Base-by-base conservation (phyloP, 2,888 invertebrate genomes). In the Microplitis deprimator region DNA sequence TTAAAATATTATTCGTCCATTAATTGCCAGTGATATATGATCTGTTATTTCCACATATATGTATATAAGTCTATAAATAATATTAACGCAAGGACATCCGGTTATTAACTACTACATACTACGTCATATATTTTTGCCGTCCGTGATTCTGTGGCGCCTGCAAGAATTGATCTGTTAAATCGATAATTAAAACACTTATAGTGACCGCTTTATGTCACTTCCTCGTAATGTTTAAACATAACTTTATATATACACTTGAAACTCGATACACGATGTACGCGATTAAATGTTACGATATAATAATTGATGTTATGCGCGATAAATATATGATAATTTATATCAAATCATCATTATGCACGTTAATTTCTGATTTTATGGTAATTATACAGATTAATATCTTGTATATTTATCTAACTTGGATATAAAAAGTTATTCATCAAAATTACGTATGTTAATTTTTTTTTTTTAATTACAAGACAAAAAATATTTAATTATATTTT, bases 121-220 rank as follows among this genome's bases (percentile, higher is more conserved):
- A 50, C 50, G 38, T 38, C 65, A 65, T 13, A 65, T 65, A 38
- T 62, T 50, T 69, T 75, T 40, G 62, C 61, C 64, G 72, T 75
- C 72, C n/a, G 29, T 75, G 17, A 73, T 41, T 72, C 16, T 73
- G 74, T 79, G 79, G 81, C 79, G 79, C 79, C 79, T 73, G 73
- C 64, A 72, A 62, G 79, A 79, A 81, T 81, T 76, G 77, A 81
- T 81, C 79, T 81, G 78, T 81, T 77, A 77, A 62, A 72, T 79
- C 78, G 73, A 80, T 80, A 77, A 80, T 80, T 78, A 79, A 76
- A 76, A 80, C 77, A 77, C 79, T 61, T 75, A 83, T 78, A 83
- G 79, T 82, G 82, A 81, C 76, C 76, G 70, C 81, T 83, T 82
- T 83, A 80, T 82, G 78, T 80, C 77, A 79, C 64, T 79, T 77